Base-by-base conservation (phyloP, 2,113 vertebrate genomes). In the Ceyx cyanopectus region DNA sequence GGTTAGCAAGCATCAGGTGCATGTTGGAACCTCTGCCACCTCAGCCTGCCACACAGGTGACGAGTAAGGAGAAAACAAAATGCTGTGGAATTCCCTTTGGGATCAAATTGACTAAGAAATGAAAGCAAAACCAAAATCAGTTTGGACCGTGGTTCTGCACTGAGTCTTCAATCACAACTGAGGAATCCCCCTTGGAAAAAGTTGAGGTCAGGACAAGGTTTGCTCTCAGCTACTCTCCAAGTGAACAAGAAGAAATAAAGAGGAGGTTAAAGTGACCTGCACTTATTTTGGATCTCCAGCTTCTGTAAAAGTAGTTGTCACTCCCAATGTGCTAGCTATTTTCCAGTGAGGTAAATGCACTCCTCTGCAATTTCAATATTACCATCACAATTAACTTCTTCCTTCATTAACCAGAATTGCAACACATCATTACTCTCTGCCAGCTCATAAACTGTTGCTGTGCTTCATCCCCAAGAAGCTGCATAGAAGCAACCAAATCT, bases 351-450 rank as follows among this genome's bases (percentile, higher is more conserved):
- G 29, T 45, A 61, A 24, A 69, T 26, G 37, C 50, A 67, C 32
- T 84, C 51, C 80, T 75, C 66, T 68, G 40, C 53, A 88, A 41
- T 83, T 88, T 69, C 23, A 53, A 7, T 27, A 77, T 57, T 57
- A 63, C 20, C 54, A 51, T 67, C 62, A 88, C 67, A 85, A 87
- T 88, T 90, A 85, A 80, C 74, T 82, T 89, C 27, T 80, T 82
- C 72, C 72, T 89, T 85, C 68, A 70, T 95, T 94, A 94, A 89
- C 22, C 21, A 60, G 45, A 95, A 74, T 56, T 85, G 68, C 79
- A 93, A 86, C 12, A 1, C 73, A 89, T n/a, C 53, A n/a, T 60
- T 89, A 23, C 69, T 74, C 43, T 83, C 82, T 85, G 85, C 68
- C 88, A 95, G 65, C 72, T 85, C 57, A 76, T 74, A 74, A 95